Base-by-base conservation (phyloP, 2,113 vertebrate species). In the Heteronetta atricapilla region DNA sequence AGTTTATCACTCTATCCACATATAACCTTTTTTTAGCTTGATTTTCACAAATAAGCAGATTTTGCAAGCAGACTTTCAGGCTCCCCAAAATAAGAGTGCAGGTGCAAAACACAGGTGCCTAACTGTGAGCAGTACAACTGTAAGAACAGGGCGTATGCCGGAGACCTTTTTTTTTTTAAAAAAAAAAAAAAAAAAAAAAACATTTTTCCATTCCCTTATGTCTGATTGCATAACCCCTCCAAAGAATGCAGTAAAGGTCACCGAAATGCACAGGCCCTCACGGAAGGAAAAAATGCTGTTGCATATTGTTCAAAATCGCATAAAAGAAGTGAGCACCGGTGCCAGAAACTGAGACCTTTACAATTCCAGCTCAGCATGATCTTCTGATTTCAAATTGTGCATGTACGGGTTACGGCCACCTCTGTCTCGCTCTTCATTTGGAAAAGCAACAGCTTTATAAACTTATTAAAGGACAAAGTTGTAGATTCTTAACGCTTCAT, bases 181-280 rank as follows among this genome's bases (percentile, higher is more conserved):
- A 63, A 38, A 72, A 60, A 38, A 62, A 36, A 8, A 3, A 22
- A 8, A 38, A 38, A 10, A 38, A 38, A 38, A 38, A 38, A 56
- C 58, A 40, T 66, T 69, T 86, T 94, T 89, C 80, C n/a, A 28
- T 85, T 80, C 28, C 52, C 3, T 7, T 82, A 53, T 48, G 31
- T 73, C 36, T 67, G 59, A 88, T 9, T 58, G 72, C 18, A n/a
- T 66, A 68, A 88, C 4, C 26, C 7, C 26, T 56, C 28, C 44
- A 52, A 89, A 90, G 68, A 80, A 88, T 89, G 55, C 72, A 73
- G 52, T 23, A 77, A 70, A 89, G 56, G 91, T 83, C 79, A 81
- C 42, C 22, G 42, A 93, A 88, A 95, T 11, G 60, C 64, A 90
- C 15, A 63, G 29, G 68, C 18, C 64, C 75, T 75, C 81, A 60